Evolutionary conservation across 2,113 vertebrate species (phyloP).

Genomic region (Hemicordylus capensis): DNA sequence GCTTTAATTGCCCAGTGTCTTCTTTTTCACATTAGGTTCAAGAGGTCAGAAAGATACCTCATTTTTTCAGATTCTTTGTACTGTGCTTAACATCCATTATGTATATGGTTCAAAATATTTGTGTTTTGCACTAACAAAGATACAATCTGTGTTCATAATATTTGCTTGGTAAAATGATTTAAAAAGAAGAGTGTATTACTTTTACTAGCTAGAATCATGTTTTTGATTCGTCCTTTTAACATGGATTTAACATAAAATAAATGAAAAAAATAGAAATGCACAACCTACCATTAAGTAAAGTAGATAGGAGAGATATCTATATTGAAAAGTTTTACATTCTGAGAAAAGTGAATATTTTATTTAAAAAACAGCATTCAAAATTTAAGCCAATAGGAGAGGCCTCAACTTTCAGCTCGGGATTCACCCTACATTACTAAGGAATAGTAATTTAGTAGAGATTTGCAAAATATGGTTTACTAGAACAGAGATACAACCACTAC

Average conservation of each 20-base stretch:
- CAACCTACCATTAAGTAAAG: background rate
- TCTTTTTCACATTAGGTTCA: conserved; percentile 23
- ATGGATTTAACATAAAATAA: background rate
- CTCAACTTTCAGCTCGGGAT: background rate
- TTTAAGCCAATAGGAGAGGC: background rate
- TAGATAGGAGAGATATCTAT: background rate
- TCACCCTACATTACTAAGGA: background rate
- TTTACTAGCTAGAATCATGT: background rate
- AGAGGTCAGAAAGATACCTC: background rate
- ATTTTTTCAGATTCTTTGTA: conserved; percentile 33
- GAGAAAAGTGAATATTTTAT: background rate
- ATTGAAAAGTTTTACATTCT: background rate
- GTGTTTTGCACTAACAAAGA: background rate
- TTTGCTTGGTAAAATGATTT: conserved; percentile 11
- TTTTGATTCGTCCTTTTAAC: background rate
- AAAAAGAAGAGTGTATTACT: conserved; percentile 16
- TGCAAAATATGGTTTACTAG: background rate
- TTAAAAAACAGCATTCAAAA: background rate
- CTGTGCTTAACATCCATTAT: background rate
- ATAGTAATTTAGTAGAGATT: background rate
- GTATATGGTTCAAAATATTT: background rate
- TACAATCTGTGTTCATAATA: background rate
- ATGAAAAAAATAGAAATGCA: background rate
- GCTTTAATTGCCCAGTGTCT: conserved; percentile 10
- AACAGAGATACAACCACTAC: background rate